phyloP scores from a whole-genome alignment of 2,888 invertebrate genomes.

The Diplazon laetatorius region DNA sequence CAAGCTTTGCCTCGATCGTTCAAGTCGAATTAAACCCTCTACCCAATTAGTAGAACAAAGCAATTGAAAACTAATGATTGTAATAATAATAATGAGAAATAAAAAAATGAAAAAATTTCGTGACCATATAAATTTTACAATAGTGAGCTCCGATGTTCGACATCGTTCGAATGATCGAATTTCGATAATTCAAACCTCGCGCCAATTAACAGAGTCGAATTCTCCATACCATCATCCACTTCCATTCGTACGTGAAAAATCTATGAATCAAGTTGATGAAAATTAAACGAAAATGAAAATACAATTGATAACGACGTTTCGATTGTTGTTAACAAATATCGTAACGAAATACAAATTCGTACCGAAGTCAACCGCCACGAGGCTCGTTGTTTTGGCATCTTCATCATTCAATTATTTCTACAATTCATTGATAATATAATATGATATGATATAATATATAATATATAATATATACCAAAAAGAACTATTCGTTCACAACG shows the following conservation, averaged over 20 bases:
- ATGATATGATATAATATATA: constrained; percentile 70
- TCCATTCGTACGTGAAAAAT: not conserved
- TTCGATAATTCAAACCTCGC: no score
- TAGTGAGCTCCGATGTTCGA: constrained; percentile 1
- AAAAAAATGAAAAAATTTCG: constrained; percentile 1
- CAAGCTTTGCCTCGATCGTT: constrained; percentile 53
- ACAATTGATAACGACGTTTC: not conserved
- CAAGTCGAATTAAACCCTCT: constrained; percentile 53
- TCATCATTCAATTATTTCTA: constrained; percentile 64
- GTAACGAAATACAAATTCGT: constrained; percentile 50
- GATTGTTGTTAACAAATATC: constrained; percentile 27
- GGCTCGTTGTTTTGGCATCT: constrained; percentile 73
- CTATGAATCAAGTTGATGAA: no score
- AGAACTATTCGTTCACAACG: constrained; percentile 75
- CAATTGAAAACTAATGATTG: not conserved
- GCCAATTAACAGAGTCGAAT: not conserved
- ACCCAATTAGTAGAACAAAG: constrained; percentile 40
- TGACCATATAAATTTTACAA: constrained; percentile 9
- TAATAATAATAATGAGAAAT: not conserved
- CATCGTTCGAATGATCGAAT: not conserved
- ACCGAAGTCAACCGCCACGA: constrained; percentile 69
- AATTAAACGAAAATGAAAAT: not conserved
- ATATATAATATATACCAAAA: constrained; percentile 73
- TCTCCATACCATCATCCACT: not conserved
- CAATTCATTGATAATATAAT: constrained; percentile 70